Percentiles rank a stretch among this genome's conserved stretches.
These are phyloP conservation scores for Sapayoa aenigma DNA, from an alignment of 2,113 vertebrate species.

Conservation along the genomic window DNA sequence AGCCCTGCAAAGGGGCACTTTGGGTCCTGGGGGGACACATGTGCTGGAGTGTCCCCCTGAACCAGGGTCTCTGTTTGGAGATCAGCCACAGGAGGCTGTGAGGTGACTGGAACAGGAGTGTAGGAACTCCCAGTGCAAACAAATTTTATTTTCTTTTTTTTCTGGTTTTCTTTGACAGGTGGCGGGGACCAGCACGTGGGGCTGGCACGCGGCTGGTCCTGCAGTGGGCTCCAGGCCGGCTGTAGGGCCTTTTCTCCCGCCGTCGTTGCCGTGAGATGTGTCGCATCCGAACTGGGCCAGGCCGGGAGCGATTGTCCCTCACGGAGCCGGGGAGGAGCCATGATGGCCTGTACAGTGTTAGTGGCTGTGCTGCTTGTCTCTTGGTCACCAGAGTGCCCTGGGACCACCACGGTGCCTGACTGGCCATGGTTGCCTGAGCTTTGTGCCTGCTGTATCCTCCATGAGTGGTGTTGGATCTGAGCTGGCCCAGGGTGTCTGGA, in stretches of 20 bases:
- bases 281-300: neutral
- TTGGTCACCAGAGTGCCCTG: accelerated
- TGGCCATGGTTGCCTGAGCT: neutral
- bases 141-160: neutral
- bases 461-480: neutral
- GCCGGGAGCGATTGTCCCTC: neutral
- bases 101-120: neutral
- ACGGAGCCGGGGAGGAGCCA: neutral
- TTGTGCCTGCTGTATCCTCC: neutral
- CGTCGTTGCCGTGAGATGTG: neutral
- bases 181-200: accelerated
- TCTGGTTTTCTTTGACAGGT: neutral
- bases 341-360: accelerated
- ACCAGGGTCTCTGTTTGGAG: neutral
- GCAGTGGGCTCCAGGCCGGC: neutral
- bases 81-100: neutral
- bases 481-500: neutral
- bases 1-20: neutral
- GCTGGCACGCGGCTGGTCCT: accelerated
- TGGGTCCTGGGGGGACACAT: neutral
- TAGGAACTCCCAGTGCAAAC: neutral
- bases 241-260: neutral
- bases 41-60: neutral
- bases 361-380: accelerated
- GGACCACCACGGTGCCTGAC: accelerated